A percentile compares a stretch with the other conserved stretches of the same genome.
Conservation (phyloP, 2,888 invertebrate genomes). For the Perizoma affinitatum region DNA sequence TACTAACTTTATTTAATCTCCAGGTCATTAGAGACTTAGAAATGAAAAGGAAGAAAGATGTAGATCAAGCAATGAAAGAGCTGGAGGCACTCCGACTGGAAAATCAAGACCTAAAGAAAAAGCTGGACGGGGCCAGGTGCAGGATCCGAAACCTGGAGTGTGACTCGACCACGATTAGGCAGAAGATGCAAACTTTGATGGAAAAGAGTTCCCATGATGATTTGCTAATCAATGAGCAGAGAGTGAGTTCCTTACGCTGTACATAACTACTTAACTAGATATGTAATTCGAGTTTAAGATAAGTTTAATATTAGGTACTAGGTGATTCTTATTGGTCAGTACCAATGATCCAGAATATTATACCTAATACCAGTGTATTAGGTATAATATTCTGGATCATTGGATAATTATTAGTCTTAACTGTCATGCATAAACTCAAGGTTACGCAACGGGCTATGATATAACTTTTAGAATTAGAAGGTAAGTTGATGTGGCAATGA, state of each 20-base stretch:
- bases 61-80: constrained; percentile 85
- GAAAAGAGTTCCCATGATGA: constrained; percentile 87
- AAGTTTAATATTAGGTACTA: no score
- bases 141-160: constrained; percentile 88
- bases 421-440: no score
- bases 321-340: no score
- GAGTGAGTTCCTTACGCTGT: constrained; percentile 62
- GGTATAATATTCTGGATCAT: no score
- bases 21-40: constrained; percentile 81
- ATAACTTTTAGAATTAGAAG: no score
- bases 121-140: constrained; percentile 87
- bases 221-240: constrained; percentile 85
- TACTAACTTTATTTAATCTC: constrained; percentile 26
- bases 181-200: constrained; percentile 84
- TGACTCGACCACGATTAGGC: constrained; percentile 83
- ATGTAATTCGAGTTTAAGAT: no score
- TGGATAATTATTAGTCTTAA: no score
- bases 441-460: no score
- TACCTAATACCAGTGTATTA: no score
- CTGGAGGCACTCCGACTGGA: constrained; percentile 80
- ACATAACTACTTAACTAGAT: no score
- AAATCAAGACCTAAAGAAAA: constrained; percentile 85
- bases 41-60: constrained; percentile 80
- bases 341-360: no score
- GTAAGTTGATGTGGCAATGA: no score